Percentiles rank a stretch among this genome's conserved stretches.
Conservation (phyloP, 2,888 invertebrate species). For the Noctua comes region DNA sequence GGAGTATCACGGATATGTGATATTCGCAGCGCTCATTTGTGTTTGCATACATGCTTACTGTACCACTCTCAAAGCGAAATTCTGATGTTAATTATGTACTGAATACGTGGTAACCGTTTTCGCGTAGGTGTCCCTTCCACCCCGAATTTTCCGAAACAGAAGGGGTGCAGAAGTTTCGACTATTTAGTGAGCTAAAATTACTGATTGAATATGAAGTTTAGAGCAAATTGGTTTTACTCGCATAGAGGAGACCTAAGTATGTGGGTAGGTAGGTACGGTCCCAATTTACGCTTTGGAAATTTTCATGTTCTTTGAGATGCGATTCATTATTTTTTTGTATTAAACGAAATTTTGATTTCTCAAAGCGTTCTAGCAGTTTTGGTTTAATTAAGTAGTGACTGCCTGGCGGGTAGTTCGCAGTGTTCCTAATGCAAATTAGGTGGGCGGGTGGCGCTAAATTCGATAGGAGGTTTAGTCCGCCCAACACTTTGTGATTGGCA, state of each 20-base stretch:
- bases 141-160: neutral
- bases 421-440: neutral
- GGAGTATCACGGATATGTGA: neutral
- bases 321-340: slow-evolving; percentile 1
- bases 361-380: neutral
- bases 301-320: neutral
- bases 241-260: neutral
- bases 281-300: slow-evolving; percentile 9
- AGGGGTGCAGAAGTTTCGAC: neutral
- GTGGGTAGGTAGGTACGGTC: neutral
- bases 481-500: neutral
- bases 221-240: neutral
- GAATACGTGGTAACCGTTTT: too few species aligned
- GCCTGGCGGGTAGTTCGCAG: neutral
- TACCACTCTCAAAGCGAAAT: neutral
- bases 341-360: neutral
- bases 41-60: neutral
- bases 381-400: neutral
- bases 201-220: neutral
- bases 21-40: neutral
- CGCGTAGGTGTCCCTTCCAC: too few species aligned
- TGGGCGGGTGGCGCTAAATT: neutral
- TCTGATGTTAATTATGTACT: neutral
- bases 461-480: neutral
- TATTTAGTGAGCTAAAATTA: neutral